These are phyloP conservation scores for Thymallus thymallus DNA, from an alignment of 2,113 vertebrate genomes.

Conservation along the genomic window DNA sequence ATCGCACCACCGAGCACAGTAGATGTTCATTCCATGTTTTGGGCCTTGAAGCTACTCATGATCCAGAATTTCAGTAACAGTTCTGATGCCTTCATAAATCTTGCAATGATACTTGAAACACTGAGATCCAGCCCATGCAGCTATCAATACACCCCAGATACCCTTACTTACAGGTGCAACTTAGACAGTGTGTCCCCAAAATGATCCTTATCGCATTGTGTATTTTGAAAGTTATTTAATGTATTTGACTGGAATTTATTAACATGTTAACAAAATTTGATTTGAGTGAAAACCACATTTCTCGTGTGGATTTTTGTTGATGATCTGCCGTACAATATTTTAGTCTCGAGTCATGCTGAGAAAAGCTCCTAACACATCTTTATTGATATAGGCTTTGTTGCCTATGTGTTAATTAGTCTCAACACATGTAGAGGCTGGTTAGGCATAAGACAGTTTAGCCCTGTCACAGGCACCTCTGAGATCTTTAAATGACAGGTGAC, in stretches of 20 bases:
- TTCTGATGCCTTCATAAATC: slow-evolving; percentile 37
- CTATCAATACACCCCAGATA: slow-evolving; percentile 1
- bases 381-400: neutral
- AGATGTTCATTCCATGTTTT: slow-evolving; percentile 4
- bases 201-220: neutral
- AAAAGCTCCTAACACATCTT: neutral
- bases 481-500: too few relatives aligned
- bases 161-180: neutral
- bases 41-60: slow-evolving; percentile 24
- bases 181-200: neutral
- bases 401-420: neutral
- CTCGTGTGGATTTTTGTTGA: neutral
- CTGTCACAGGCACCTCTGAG: too few relatives aligned
- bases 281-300: neutral
- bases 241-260: neutral
- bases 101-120: slow-evolving; percentile 45
- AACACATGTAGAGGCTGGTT: neutral
- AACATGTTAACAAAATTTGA: neutral
- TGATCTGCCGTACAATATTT: neutral
- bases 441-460: too few relatives aligned
- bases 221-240: neutral
- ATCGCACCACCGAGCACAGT: slow-evolving; percentile 15
- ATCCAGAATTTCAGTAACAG: slow-evolving; percentile 1
- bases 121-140: slow-evolving; percentile 17
- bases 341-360: slow-evolving; percentile 4